phyloP scores from a whole-genome alignment of 2,888 invertebrate species.

The Hemistola chrysoprasaria region DNA sequence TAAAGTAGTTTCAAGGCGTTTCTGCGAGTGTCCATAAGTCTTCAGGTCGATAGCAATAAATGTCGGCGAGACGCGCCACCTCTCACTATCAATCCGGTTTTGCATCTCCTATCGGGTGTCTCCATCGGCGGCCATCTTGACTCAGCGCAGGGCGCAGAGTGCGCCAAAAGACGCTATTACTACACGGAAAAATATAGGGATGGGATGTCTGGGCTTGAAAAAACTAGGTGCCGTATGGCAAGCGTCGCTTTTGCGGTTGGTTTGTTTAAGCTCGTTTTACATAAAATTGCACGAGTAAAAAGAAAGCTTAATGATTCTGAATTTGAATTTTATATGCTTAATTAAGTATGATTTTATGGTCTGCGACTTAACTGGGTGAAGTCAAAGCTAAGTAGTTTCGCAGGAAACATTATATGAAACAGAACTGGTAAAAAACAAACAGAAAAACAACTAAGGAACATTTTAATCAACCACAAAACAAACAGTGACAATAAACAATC shows the following conservation, averaged over 20 bases:
- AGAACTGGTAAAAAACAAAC: no score
- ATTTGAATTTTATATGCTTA: conserved; percentile 35
- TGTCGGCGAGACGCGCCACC: conserved; percentile 61
- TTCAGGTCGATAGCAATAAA: conserved; percentile 60
- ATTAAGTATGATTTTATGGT: conserved; percentile 32
- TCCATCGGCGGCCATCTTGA: conserved; percentile 60
- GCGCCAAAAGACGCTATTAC: conserved; percentile 49
- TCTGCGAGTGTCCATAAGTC: conserved; percentile 64
- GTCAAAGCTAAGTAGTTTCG: no score
- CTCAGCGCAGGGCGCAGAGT: conserved; percentile 25
- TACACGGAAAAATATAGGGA: conserved; percentile 39
- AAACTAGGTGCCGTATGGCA: conserved; percentile 53
- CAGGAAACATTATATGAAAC: no score
- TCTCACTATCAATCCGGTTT: conserved; percentile 69
- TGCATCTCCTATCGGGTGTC: conserved; percentile 69
- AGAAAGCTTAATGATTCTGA: conserved; percentile 30
- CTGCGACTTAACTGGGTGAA: conserved; percentile 23
- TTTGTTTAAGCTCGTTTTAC: conserved; percentile 53
- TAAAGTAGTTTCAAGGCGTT: conserved; percentile 66
- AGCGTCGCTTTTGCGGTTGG: conserved; percentile 49
- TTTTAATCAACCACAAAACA: conserved; percentile 46
- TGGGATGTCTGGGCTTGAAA: conserved; percentile 45
- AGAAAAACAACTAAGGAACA: no score
- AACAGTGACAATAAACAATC: conserved; percentile 47
- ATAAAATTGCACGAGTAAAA: conserved; percentile 28